Percentiles rank a stretch among this genome's conserved stretches.
Evolutionary conservation across 2,113 vertebrate genomes (phyloP).

Genomic region (Nematolebias whitei): DNA sequence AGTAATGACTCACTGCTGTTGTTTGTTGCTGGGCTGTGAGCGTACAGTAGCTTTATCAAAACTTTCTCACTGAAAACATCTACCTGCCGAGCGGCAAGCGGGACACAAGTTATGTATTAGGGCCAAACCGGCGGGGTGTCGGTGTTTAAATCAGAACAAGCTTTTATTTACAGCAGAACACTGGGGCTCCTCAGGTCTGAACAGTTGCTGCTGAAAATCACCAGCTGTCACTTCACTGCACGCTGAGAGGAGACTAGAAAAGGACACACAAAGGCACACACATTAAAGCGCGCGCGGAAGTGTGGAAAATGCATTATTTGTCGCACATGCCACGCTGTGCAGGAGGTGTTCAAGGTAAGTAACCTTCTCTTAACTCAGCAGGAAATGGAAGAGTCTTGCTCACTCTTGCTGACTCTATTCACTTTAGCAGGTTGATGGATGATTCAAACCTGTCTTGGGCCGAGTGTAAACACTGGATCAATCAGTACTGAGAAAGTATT

Average conservation of each 20-base stretch:
- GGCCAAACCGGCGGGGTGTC: constrained; percentile 20
- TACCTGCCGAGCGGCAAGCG: constrained; percentile 19
- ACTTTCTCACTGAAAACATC: constrained; percentile 20
- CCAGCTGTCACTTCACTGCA: constrained; percentile 63
- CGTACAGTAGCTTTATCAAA: constrained; percentile 24
- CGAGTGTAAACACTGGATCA: background rate
- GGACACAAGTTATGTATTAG: constrained; percentile 15
- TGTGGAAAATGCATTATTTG: constrained; percentile 18
- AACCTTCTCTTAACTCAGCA: constrained; percentile 66
- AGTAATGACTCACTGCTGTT: background rate
- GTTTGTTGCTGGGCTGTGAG: background rate
- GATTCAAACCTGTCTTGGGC: constrained; percentile 15
- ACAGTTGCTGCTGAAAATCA: constrained; percentile 63
- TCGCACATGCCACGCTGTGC: constrained; percentile 37
- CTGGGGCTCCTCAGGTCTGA: constrained; percentile 48
- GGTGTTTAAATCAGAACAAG: constrained; percentile 56
- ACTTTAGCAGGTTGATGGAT: constrained; percentile 28
- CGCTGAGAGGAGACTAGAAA: constrained; percentile 50
- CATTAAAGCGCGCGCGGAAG: constrained; percentile 10
- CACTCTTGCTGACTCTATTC: constrained; percentile 13
- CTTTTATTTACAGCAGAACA: constrained; percentile 61
- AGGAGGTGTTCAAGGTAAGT: constrained; percentile 44
- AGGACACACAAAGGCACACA: constrained; percentile 35
- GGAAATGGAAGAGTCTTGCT: constrained; percentile 47
- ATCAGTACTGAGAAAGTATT: constrained; percentile 5